These are phyloP conservation scores for Bergia sp. DNA, from an alignment of 92 coral and sea anemone genomes.

Conservation along the genomic window DNA sequence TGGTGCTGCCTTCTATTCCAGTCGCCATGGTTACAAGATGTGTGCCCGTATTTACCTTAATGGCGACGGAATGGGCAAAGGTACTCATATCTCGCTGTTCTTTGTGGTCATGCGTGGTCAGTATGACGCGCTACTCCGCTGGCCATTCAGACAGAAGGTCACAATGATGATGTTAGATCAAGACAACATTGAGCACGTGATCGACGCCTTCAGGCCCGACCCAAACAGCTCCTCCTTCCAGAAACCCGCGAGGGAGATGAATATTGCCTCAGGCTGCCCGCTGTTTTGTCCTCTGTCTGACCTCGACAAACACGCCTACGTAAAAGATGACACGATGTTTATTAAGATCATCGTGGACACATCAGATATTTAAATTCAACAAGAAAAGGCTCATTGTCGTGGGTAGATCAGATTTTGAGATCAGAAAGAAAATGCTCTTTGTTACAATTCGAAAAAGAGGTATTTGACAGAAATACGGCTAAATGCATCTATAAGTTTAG, in stretches of 20 bases:
- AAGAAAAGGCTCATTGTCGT: too few relatives aligned
- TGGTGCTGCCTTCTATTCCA: conserved; percentile 18
- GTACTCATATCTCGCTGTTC: conserved; percentile 49
- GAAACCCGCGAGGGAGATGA: not conserved
- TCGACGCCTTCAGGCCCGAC: not conserved
- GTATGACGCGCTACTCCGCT: conserved; percentile 54
- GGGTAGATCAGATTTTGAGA: too few relatives aligned
- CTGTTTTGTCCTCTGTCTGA: not conserved
- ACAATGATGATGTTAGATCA: conserved; percentile 50
- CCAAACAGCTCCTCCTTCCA: not conserved
- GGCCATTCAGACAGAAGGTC: conserved; percentile 64
- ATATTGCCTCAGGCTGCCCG: not conserved
- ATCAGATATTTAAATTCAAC: not conserved
- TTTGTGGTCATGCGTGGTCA: conserved; percentile 58
- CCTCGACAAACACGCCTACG: not conserved
- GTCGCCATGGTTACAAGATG: conserved; percentile 26
- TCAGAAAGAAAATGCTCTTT: too few relatives aligned
- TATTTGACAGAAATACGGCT: too few relatives aligned
- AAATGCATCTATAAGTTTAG: too few relatives aligned
- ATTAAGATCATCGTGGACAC: not conserved
- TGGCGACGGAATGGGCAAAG: conserved; percentile 11
- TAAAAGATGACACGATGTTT: not conserved
- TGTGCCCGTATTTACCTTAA: conserved; percentile 13
- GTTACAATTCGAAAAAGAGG: too few relatives aligned
- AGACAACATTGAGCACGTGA: not conserved